These are phyloP conservation scores for Myrmecobius fasciatus DNA, from an alignment of 2,113 vertebrate species.

Conservation along the genomic window DNA sequence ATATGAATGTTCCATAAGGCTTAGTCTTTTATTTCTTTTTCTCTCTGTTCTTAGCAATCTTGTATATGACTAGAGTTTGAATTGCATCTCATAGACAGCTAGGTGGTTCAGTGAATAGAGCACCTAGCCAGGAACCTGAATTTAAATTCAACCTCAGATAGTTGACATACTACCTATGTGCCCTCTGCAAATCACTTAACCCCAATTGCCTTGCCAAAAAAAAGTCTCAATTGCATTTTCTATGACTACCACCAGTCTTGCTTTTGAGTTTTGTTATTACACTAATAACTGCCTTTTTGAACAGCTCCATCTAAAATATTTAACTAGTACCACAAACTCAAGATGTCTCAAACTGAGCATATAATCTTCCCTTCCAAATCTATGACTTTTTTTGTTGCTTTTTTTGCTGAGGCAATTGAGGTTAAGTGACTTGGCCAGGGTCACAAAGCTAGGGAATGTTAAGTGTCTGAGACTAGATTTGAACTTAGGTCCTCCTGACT, in stretches of 20 bases:
- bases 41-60: not conserved
- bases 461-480: too few relatives aligned
- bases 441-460: too few relatives aligned
- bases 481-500: too few relatives aligned
- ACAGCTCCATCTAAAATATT: not conserved
- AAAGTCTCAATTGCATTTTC: not conserved
- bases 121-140: too few relatives aligned
- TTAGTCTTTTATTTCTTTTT: not conserved
- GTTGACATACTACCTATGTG: too few relatives aligned
- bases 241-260: not conserved
- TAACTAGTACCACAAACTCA: not conserved
- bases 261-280: not conserved
- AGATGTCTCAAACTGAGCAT: not conserved
- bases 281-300: not conserved
- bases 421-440: too few relatives aligned
- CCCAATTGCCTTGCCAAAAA: too few relatives aligned
- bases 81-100: not conserved
- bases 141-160: too few relatives aligned
- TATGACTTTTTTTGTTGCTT: not conserved
- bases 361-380: not conserved
- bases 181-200: too few relatives aligned
- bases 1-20: not conserved
- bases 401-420: too few relatives aligned
- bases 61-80: not conserved
- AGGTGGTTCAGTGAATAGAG: too few relatives aligned